A percentile compares a stretch with the other conserved stretches of the same genome.
Evolutionary conservation across 2,113 vertebrate genomes (phyloP).

Genomic region (Apistogramma diplotaenia): DNA sequence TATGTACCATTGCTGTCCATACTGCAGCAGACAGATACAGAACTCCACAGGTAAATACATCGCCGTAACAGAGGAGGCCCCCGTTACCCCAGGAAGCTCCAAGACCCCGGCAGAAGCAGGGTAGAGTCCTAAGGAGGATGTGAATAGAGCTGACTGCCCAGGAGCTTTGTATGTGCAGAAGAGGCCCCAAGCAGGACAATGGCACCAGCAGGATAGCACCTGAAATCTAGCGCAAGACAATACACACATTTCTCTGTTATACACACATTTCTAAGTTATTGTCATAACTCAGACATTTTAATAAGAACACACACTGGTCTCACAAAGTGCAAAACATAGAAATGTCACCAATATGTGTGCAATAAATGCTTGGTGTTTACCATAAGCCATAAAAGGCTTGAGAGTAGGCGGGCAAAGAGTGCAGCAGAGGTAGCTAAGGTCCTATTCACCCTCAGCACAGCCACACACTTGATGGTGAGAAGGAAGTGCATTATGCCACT

Average conservation of each 20-base stretch:
- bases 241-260: background rate
- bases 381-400: conserved; percentile 52
- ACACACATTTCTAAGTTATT: background rate
- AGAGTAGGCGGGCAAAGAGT: conserved; percentile 13
- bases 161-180: conserved; percentile 41
- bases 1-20: conserved; percentile 71
- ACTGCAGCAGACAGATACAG: conserved; percentile 35
- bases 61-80: background rate
- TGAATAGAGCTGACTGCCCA: conserved; percentile 20
- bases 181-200: conserved; percentile 41
- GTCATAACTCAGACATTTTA: background rate
- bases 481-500: conserved; percentile 71
- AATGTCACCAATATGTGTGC: background rate
- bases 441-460: conserved; percentile 46
- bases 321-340: background rate
- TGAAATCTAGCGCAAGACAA: conserved; percentile 58
- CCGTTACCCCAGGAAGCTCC: background rate
- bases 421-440: conserved; percentile 19
- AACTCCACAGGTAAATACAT: background rate
- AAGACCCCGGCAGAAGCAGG: conserved; percentile 15
- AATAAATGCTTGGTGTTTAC: conserved; percentile 47
- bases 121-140: conserved; percentile 31
- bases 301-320: background rate
- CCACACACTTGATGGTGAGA: conserved; percentile 65
- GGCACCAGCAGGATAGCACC: conserved; percentile 59